Conservation (phyloP, 2,113 vertebrate genomes). For the Crypturellus undulatus region DNA sequence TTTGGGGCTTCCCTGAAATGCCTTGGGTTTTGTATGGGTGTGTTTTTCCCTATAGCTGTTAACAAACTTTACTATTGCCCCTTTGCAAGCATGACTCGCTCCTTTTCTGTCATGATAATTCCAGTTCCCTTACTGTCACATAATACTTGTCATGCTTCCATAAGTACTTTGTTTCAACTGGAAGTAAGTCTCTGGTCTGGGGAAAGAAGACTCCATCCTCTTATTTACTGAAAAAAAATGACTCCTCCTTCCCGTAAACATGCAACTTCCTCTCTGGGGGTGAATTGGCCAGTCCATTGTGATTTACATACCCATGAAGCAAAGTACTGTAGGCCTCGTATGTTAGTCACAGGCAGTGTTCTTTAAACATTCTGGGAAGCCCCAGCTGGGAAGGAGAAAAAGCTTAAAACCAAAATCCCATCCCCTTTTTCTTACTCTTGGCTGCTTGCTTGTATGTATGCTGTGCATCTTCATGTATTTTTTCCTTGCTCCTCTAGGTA, state of each 20-base stretch:
- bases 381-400: conserved; percentile 70
- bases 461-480: background rate
- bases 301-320: conserved; percentile 54
- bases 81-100: conserved; percentile 16
- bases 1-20: background rate
- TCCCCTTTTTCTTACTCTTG: background rate
- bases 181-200: conserved; percentile 8
- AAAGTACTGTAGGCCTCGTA: background rate
- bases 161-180: background rate
- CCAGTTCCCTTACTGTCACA: background rate
- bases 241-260: conserved; percentile 8
- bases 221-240: conserved; percentile 34
- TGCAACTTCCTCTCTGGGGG: conserved; percentile 62
- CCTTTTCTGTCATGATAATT: background rate
- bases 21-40: background rate
- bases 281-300: background rate
- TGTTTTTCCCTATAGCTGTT: background rate
- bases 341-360: conserved; percentile 67
- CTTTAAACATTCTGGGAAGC: conserved; percentile 77
- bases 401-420: conserved; percentile 62
- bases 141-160: background rate
- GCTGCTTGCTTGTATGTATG: background rate
- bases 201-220: background rate
- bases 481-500: background rate
- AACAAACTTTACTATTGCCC: background rate